Conservation (phyloP, 1,140 invertebrate species). For the Coelopa frigida region DNA sequence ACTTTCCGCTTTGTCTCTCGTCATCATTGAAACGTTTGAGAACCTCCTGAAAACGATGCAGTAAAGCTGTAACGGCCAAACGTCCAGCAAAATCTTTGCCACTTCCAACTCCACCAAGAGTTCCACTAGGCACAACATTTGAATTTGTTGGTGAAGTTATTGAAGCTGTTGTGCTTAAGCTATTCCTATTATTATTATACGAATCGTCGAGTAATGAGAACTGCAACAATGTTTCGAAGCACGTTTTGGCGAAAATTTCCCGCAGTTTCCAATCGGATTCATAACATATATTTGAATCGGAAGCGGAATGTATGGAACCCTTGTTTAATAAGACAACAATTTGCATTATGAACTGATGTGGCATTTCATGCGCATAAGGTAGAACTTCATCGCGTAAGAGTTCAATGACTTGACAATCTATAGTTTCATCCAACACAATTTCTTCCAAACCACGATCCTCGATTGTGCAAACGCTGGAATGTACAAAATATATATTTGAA, state of each 20-base stretch:
- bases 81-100: constrained; percentile 65
- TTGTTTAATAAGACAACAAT: constrained; percentile 86
- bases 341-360: constrained; percentile 78
- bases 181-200: constrained; percentile 36
- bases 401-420: constrained; percentile 83
- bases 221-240: constrained; percentile 92
- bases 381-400: constrained; percentile 78
- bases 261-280: constrained; percentile 76
- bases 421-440: constrained; percentile 72
- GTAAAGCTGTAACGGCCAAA: constrained; percentile 80
- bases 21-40: constrained; percentile 79
- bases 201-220: constrained; percentile 74
- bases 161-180: constrained; percentile 46
- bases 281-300: constrained; percentile 61
- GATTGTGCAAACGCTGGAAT: constrained; percentile 43
- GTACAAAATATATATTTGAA: not conserved
- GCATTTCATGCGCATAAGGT: constrained; percentile 69
- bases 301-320: constrained; percentile 88
- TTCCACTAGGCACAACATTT: constrained; percentile 25
- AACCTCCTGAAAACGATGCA: constrained; percentile 90
- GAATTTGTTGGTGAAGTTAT: constrained; percentile 20
- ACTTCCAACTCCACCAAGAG: constrained; percentile 30
- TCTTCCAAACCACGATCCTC: constrained; percentile 70
- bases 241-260: constrained; percentile 93
- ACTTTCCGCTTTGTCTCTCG: constrained; percentile 81